phyloP scores from a whole-genome alignment of 1,140 invertebrate genomes.

The Dendroctonus valens region DNA sequence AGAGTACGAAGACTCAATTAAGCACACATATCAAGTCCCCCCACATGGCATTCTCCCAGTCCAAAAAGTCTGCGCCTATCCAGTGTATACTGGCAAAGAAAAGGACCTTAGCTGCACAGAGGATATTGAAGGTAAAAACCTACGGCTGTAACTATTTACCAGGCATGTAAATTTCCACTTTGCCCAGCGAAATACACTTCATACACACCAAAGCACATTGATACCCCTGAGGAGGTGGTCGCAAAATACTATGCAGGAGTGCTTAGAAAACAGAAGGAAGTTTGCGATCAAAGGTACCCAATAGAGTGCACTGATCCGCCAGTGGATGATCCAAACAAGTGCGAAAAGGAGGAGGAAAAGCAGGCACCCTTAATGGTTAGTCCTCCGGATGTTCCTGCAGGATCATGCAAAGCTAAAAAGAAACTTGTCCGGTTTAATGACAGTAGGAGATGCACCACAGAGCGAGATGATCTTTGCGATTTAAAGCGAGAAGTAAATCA shows the following conservation, averaged over 20 bases:
- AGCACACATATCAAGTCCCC: constrained; percentile 37
- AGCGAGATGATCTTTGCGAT: constrained; percentile 43
- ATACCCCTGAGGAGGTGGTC: constrained; percentile 45
- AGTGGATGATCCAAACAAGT: constrained; percentile 7
- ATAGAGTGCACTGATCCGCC: constrained; percentile 39
- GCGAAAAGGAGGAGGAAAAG: constrained; percentile 18
- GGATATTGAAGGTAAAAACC: constrained; percentile 35
- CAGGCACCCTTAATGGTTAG: constrained; percentile 42
- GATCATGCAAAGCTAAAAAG: constrained; percentile 39
- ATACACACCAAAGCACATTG: constrained; percentile 47
- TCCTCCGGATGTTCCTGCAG: constrained; percentile 39
- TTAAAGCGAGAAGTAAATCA: constrained; percentile 39
- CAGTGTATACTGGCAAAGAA: constrained; percentile 40
- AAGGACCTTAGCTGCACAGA: constrained; percentile 39
- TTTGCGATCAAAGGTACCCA: constrained; percentile 39
- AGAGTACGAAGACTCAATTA: constrained; percentile 44
- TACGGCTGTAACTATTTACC: not conserved
- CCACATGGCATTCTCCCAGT: constrained; percentile 44
- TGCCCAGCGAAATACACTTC: constrained; percentile 32
- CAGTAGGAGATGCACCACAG: constrained; percentile 37
- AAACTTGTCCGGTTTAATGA: constrained; percentile 42
- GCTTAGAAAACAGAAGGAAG: constrained; percentile 39
- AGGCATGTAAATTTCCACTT: not conserved
- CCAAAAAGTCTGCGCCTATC: constrained; percentile 42
- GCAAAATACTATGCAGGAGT: constrained; percentile 46